phyloP scores from a whole-genome alignment of 1,140 invertebrate species.

The Akabosia matsudoensis region DNA sequence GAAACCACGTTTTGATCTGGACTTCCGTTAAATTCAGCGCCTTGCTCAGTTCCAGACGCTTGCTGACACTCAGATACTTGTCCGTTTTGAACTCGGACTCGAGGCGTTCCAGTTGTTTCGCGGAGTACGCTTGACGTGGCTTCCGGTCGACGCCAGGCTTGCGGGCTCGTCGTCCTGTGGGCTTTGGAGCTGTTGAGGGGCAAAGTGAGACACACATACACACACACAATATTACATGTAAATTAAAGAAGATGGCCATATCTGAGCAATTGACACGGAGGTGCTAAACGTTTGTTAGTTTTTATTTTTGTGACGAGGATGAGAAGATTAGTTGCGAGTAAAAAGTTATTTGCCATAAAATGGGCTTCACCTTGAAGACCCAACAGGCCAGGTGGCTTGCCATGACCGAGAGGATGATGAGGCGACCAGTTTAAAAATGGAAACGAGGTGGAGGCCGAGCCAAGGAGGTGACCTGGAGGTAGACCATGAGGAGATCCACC shows the following conservation, averaged over 20 bases:
- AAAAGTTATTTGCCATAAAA: neutral
- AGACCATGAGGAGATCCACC: neutral
- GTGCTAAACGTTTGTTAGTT: neutral
- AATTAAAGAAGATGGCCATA: neutral
- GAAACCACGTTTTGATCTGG: conserved; percentile 97
- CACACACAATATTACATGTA: neutral
- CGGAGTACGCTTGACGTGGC: conserved; percentile 90
- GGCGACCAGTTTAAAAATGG: conserved; percentile 16
- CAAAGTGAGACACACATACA: conserved; percentile 38
- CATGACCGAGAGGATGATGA: conserved; percentile 28
- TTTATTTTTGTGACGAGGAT: neutral
- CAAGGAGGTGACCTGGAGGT: conserved; percentile 34
- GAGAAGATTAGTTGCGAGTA: neutral
- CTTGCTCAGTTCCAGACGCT: conserved; percentile 87
- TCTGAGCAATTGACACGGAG: neutral
- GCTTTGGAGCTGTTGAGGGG: conserved; percentile 65
- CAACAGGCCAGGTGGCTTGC: conserved; percentile 29
- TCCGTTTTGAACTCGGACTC: conserved; percentile 81
- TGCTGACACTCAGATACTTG: conserved; percentile 67
- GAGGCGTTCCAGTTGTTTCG: conserved; percentile 82
- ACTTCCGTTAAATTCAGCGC: conserved; percentile 85
- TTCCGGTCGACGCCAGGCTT: conserved; percentile 85
- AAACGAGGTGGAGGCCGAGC: conserved; percentile 13
- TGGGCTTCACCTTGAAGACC: conserved; percentile 42
- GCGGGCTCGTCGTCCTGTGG: conserved; percentile 69